Conservation (phyloP, 1,140 invertebrate species). For the Ceratina japonica region DNA sequence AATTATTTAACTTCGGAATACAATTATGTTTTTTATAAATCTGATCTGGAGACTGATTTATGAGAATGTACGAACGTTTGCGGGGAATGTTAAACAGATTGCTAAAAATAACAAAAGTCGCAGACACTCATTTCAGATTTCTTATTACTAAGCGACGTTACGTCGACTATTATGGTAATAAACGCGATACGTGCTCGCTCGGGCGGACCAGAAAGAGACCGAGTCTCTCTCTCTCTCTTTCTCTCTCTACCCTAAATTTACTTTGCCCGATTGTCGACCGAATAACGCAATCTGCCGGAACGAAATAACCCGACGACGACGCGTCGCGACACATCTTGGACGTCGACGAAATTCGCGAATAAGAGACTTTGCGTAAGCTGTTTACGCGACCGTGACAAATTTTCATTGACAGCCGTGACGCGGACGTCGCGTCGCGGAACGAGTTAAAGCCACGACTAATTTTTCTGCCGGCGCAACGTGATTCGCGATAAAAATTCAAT, state of each 20-base stretch:
- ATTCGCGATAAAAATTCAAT: constrained; percentile 34
- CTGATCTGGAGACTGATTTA: too few relatives aligned
- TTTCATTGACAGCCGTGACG: constrained; percentile 29
- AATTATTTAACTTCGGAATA: too few relatives aligned
- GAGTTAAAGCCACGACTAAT: constrained; percentile 30
- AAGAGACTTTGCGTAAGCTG: not conserved
- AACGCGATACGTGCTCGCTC: too few relatives aligned
- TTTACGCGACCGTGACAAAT: constrained; percentile 35
- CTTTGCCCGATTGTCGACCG: not conserved
- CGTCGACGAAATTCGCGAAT: constrained; percentile 1
- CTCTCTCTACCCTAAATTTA: not conserved
- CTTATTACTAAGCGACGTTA: too few relatives aligned
- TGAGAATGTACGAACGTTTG: too few relatives aligned
- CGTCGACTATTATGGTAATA: too few relatives aligned
- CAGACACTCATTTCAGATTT: too few relatives aligned
- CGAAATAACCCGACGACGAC: not conserved
- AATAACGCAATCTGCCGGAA: not conserved
- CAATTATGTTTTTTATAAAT: too few relatives aligned
- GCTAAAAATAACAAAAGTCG: too few relatives aligned
- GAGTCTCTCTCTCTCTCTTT: too few relatives aligned
- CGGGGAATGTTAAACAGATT: too few relatives aligned
- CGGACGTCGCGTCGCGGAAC: not conserved
- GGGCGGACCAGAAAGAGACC: too few relatives aligned
- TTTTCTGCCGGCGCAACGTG: constrained; percentile 8
- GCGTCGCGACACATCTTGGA: not conserved